Evolutionary conservation across 2,888 invertebrate genomes (phyloP).

Genomic region (Creontiades dilutus): DNA sequence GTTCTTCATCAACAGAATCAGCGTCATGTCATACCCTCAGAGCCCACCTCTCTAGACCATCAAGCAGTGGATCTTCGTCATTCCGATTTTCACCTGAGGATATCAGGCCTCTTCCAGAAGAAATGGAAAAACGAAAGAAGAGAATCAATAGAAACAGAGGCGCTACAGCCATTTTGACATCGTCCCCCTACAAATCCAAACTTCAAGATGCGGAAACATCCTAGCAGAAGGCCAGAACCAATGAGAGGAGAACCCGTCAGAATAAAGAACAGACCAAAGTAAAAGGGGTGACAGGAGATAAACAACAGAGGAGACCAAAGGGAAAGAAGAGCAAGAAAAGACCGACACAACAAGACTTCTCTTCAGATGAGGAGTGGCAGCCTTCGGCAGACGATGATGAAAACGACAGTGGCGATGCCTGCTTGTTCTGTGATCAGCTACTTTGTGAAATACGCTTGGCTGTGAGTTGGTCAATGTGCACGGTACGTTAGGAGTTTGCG

Average conservation of each 20-base stretch:
- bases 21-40: slow-evolving; percentile 10
- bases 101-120: too few relatives aligned
- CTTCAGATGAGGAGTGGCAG: slow-evolving; percentile 30
- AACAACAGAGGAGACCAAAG: slow-evolving; percentile 10
- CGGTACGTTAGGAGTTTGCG: slow-evolving; percentile 38
- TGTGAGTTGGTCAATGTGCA: slow-evolving; percentile 26
- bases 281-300: slow-evolving; percentile 22
- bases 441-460: neutral
- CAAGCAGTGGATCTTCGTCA: too few relatives aligned
- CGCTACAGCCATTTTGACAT: too few relatives aligned
- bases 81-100: too few relatives aligned
- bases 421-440: slow-evolving; percentile 47
- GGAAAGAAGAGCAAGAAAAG: slow-evolving; percentile 14
- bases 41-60: neutral
- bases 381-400: slow-evolving; percentile 27
- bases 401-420: slow-evolving; percentile 2
- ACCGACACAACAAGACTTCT: slow-evolving; percentile 25
- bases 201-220: too few relatives aligned
- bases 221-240: too few relatives aligned
- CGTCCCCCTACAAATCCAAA: too few relatives aligned
- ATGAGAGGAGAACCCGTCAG: too few relatives aligned
- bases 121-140: too few relatives aligned
- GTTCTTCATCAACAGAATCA: neutral
- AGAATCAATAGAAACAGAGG: too few relatives aligned
- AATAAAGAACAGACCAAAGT: too few relatives aligned